Evolutionary conservation across 2,888 invertebrate species (phyloP), one percentile per base, ranked within the genome.

Genomic region (Salticus scenicus): DNA sequence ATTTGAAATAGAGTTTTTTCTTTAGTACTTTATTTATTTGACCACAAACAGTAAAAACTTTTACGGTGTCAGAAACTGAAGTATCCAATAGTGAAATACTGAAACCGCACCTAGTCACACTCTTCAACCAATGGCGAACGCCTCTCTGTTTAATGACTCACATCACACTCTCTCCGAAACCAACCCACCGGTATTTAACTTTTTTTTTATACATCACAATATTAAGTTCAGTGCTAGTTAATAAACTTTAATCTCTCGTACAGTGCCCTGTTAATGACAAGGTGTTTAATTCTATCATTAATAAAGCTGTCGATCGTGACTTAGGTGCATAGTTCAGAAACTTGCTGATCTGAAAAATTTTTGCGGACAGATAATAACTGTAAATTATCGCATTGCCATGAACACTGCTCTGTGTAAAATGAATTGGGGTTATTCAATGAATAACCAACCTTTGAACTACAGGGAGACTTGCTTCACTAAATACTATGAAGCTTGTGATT

Each of bases 401-500:
- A 57, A 57, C 24, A 24, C 57, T 2, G 57, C 57, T 7, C 24
- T 57, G 5, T 57, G 57, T 12, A 24, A n/a, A 12, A 57, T 57
- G 57, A 57, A 57, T 24, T 57, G 57, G 57, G 17, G 24, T 12
- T 57, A 57, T 17, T 57, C 57, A 12, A 2, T 57, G 57, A 57
- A 57, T 24, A 7, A 8, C 7, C 57, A 57, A 57, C 24, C 67
- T 63, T 51, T 80, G 66, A 73, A 67, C 66, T 66, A 24, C 12
- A 30, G 20, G 1, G 79, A 80, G 7, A 51, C 31, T 24, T 30
- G 17, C 30, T n/a, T 67, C 20, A 71, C 41, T n/a, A 30, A 80
- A 12, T 33, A 5, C n/a, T 66, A 31, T 27, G 79, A 72, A 17
- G 20, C 51, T 0, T 12, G 42, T 17, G 10, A 12, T 12, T 64